phyloP scores from a whole-genome alignment of 2,888 invertebrate genomes.

The Philonicus albiceps region DNA sequence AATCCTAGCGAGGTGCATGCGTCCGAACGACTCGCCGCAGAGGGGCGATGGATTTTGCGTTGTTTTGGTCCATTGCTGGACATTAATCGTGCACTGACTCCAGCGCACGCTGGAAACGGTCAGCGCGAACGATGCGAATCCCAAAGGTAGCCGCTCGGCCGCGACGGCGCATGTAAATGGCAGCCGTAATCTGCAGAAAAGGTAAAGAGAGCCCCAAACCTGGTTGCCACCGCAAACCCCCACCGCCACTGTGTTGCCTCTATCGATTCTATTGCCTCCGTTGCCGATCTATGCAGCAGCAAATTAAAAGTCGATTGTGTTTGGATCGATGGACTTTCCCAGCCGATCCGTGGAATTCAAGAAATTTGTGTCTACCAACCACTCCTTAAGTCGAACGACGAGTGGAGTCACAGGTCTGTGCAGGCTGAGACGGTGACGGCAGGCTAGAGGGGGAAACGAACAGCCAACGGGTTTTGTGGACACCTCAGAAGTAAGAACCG shows the following conservation, averaged over 20 bases:
- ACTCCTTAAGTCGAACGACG: not conserved
- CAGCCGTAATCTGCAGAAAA: not conserved
- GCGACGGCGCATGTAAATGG: not conserved
- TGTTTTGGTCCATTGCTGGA: not conserved
- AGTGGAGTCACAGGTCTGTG: not conserved
- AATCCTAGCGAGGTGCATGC: not conserved
- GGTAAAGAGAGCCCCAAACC: not conserved
- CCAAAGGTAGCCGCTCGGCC: not conserved
- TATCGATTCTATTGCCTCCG: too few relatives aligned
- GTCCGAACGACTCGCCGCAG: not conserved
- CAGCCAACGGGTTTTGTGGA: not conserved
- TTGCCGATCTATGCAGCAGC: not conserved
- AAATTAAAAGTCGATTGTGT: slow-evolving; percentile 20
- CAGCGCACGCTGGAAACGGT: not conserved
- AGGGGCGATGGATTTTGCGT: not conserved
- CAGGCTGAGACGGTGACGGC: not conserved
- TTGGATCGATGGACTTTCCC: slow-evolving; percentile 29
- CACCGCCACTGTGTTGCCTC: too few relatives aligned
- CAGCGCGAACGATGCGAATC: not conserved
- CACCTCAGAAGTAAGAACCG: not conserved
- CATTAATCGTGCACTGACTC: not conserved
- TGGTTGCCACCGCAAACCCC: too few relatives aligned
- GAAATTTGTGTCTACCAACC: slow-evolving; percentile 20
- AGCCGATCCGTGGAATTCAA: slow-evolving; percentile 8
- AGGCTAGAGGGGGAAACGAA: not conserved